Percentiles rank a stretch among this genome's conserved stretches.
Evolutionary conservation across 1,140 invertebrate genomes (phyloP).

Genomic region (Diorhabda sublineata): DNA sequence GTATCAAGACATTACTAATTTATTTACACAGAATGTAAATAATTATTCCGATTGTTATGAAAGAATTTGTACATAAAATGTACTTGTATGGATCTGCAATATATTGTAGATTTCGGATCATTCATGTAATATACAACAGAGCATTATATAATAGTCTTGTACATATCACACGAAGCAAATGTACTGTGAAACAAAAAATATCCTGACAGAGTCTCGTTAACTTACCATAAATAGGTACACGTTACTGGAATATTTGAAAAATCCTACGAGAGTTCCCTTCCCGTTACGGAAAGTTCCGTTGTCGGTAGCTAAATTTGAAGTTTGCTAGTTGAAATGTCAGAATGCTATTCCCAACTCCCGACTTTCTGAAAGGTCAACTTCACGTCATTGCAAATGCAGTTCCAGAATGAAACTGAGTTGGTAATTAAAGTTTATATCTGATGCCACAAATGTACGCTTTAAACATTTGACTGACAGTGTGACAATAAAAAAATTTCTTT

Average conservation of each 20-base stretch:
- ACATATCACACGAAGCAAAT: too few species aligned
- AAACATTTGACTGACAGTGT: too few species aligned
- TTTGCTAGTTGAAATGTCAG: not conserved
- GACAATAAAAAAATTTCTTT: too few species aligned
- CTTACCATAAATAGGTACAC: not conserved
- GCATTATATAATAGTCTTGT: too few species aligned
- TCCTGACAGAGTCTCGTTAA: not conserved
- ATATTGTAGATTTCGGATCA: not conserved
- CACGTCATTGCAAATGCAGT: not conserved
- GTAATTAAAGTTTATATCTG: conserved; percentile 1
- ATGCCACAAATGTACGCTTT: not conserved
- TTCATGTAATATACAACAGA: not conserved
- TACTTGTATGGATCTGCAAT: not conserved
- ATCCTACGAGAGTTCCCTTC: not conserved
- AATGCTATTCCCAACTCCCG: not conserved
- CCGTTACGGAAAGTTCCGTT: not conserved
- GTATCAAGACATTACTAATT: too few species aligned
- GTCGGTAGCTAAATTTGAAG: not conserved
- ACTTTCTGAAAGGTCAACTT: conserved; percentile 2
- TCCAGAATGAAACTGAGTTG: not conserved
- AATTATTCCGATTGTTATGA: too few species aligned
- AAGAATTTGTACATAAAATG: too few species aligned
- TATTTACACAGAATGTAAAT: too few species aligned
- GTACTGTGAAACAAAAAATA: not conserved
- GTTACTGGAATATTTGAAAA: not conserved